phyloP scores from a whole-genome alignment of 2,888 invertebrate species.

The Baronia brevicornis region DNA sequence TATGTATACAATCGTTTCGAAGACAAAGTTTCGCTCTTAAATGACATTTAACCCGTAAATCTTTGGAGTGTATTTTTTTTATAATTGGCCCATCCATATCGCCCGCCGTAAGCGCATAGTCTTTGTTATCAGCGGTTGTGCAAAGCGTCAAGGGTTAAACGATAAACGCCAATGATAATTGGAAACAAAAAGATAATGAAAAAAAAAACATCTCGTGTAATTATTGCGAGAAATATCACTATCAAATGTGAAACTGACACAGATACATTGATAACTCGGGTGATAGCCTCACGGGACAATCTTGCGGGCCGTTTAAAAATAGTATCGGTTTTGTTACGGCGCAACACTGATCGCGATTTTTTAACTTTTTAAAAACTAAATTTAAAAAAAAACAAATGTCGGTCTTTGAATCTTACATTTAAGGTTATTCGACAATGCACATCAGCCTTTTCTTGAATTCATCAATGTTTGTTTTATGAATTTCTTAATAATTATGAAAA shows the following conservation, averaged over 20 bases:
- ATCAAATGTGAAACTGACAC: slow-evolving; percentile 34
- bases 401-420: no score
- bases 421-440: no score
- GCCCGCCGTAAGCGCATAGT: slow-evolving; percentile 37
- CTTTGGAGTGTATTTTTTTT: slow-evolving; percentile 15
- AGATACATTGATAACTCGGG: slow-evolving; percentile 28
- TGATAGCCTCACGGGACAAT: slow-evolving; percentile 34
- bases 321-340: slow-evolving; percentile 1
- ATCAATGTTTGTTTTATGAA: no score
- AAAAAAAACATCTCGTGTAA: slow-evolving; percentile 39
- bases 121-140: slow-evolving; percentile 53
- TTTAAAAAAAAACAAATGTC: slow-evolving; percentile 7
- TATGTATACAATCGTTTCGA: no score
- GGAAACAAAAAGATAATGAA: slow-evolving; percentile 38
- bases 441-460: no score
- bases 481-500: no score
- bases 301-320: slow-evolving; percentile 23
- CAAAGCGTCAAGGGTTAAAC: slow-evolving; percentile 42
- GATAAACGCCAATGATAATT: slow-evolving; percentile 58
- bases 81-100: slow-evolving; percentile 21
- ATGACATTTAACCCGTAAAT: slow-evolving; percentile 16
- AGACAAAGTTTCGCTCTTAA: background rate
- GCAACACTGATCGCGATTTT: slow-evolving; percentile 1
- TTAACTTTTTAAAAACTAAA: slow-evolving; percentile 6
- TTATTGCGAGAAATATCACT: slow-evolving; percentile 35